Evolutionary conservation across 2,888 invertebrate genomes (phyloP).

Genomic region (Tridacna gigas): DNA sequence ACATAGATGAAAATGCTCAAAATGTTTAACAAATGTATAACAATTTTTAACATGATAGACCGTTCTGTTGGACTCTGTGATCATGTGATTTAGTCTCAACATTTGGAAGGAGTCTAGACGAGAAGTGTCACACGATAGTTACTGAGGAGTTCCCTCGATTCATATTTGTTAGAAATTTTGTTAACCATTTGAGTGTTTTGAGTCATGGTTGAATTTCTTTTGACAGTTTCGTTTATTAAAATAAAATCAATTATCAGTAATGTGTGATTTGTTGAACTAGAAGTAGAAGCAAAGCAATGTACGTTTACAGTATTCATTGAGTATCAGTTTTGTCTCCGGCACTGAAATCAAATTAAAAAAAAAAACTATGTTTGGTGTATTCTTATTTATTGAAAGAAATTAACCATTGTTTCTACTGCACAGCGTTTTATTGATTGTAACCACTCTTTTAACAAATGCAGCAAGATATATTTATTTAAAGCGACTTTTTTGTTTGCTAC

Average conservation of each 20-base stretch:
- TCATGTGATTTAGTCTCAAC: too few species aligned
- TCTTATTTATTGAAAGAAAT: not conserved
- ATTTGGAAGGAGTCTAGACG: too few species aligned
- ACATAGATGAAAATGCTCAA: conserved; percentile 11
- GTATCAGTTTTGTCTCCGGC: too few species aligned
- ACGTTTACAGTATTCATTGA: not conserved
- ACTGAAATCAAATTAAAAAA: not conserved
- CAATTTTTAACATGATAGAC: too few species aligned
- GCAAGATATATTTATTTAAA: too few species aligned
- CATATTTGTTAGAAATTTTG: not conserved
- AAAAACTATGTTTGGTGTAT: not conserved
- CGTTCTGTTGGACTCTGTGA: too few species aligned
- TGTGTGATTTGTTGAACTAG: conserved; percentile 15
- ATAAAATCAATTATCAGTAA: not conserved
- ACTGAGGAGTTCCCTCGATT: too few species aligned
- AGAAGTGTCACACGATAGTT: too few species aligned
- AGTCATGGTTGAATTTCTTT: conserved; percentile 29
- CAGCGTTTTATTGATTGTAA: conserved; percentile 18
- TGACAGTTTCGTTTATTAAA: conserved; percentile 11
- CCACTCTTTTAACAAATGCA: conserved; percentile 6
- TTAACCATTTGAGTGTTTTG: conserved; percentile 10
- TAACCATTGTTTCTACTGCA: conserved; percentile 23
- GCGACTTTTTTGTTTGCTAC: too few species aligned
- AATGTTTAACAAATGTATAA: conserved; percentile 2
- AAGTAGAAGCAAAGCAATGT: conserved; percentile 24